Percentiles rank a stretch among this genome's conserved stretches.
Conservation (phyloP, 2,797 vertebrate species). For the Microhierax caerulescens region DNA sequence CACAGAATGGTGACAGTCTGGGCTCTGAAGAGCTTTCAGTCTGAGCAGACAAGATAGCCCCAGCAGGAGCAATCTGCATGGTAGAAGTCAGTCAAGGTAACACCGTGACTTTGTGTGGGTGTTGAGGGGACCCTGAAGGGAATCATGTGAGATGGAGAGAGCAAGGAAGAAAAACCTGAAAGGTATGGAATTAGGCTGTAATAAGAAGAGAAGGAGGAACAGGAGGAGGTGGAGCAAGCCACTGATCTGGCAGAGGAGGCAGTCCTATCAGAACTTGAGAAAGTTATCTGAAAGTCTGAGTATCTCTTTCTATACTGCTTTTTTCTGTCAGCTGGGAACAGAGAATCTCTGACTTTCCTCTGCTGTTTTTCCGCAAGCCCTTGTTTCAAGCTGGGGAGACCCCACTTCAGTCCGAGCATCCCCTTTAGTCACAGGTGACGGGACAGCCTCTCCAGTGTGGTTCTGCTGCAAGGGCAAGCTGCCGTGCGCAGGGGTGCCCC, state of each 20-base stretch:
- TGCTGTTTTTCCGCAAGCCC: background rate
- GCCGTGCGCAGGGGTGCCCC: background rate
- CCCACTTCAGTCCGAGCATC: background rate
- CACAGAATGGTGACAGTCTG: background rate
- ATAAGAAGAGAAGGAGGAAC: background rate
- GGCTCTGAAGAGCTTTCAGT: background rate
- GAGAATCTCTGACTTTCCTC: background rate
- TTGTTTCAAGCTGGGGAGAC: background rate
- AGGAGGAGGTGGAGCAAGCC: background rate
- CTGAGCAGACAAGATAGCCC: background rate
- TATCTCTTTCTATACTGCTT: background rate
- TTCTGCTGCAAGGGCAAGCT: background rate
- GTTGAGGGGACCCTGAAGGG: background rate
- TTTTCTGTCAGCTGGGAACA: background rate
- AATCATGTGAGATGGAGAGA: background rate
- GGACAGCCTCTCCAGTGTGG: background rate
- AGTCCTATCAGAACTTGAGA: background rate
- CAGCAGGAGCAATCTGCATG: background rate
- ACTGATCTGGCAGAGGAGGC: background rate
- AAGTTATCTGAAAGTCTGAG: background rate
- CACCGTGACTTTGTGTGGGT: background rate
- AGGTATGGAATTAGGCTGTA: background rate
- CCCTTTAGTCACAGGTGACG: background rate
- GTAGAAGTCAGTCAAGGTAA: background rate
- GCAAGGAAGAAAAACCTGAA: conserved; percentile 29